Conservation (phyloP, 2,113 vertebrate genomes). For the Tupaia tana region DNA sequence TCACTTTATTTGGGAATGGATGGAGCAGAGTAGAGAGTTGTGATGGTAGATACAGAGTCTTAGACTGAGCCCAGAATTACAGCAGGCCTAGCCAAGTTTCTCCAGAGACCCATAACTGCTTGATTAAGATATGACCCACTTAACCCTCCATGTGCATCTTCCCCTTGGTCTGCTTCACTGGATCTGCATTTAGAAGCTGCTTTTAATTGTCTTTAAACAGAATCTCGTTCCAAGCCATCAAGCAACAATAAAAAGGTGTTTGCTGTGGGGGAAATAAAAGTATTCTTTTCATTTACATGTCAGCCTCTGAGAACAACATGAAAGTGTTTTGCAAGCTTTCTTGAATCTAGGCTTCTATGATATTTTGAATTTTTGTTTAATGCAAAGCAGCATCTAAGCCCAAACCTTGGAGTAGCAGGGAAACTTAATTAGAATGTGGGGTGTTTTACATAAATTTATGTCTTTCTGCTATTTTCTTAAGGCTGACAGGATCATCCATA, state of each 20-base stretch:
- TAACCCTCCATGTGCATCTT: neutral
- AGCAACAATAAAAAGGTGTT: slow-evolving; percentile 65
- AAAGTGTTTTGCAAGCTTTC: slow-evolving; percentile 60
- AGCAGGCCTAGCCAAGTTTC: neutral
- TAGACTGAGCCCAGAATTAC: neutral
- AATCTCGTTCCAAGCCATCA: slow-evolving; percentile 64
- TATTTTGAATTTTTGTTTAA: slow-evolving; percentile 60
- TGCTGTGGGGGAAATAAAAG: neutral
- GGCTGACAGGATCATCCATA: slow-evolving; percentile 59
- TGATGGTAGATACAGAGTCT: accelerated
- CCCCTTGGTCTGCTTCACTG: neutral
- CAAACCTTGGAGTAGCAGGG: slow-evolving; percentile 59
- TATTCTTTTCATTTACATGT: slow-evolving; percentile 45
- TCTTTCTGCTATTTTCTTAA: slow-evolving; percentile 67
- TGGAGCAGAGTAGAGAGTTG: accelerated
- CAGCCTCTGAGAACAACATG: slow-evolving; percentile 42
- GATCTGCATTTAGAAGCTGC: slow-evolving; percentile 42
- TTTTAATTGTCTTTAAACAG: slow-evolving; percentile 67
- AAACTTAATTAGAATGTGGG: slow-evolving; percentile 71
- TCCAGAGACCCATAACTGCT: neutral
- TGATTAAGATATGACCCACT: slow-evolving; percentile 11
- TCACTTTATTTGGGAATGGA: neutral
- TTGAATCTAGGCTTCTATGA: slow-evolving; percentile 47
- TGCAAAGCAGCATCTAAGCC: slow-evolving; percentile 67
- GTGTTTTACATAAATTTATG: slow-evolving; percentile 64